Conservation (phyloP, 2,797 vertebrate genomes). For the Chanos chanos region DNA sequence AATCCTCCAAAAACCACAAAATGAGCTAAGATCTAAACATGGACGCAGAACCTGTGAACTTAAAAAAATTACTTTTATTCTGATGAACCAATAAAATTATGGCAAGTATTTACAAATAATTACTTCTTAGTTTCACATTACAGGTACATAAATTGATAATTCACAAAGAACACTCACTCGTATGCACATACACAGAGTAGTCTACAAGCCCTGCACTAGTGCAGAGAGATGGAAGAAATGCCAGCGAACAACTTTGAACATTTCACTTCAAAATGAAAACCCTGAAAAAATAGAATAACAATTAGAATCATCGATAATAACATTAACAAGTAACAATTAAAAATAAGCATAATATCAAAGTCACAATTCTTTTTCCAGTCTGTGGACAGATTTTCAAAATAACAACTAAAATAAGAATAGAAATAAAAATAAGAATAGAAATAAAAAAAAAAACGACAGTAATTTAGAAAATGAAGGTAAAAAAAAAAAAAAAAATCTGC, state of each 20-base stretch:
- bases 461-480: slow-evolving; percentile 62
- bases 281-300: slow-evolving; percentile 62
- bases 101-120: slow-evolving; percentile 99
- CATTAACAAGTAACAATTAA: slow-evolving; percentile 56
- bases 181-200: slow-evolving; percentile 88
- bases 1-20: too few relatives aligned
- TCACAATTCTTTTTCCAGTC: slow-evolving; percentile 85
- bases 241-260: slow-evolving; percentile 87
- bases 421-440: slow-evolving; percentile 59
- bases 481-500: slow-evolving; percentile 52
- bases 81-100: slow-evolving; percentile 99
- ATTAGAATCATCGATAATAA: slow-evolving; percentile 44
- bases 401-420: slow-evolving; percentile 66
- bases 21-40: slow-evolving; percentile 33
- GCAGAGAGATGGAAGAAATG: slow-evolving; percentile 86
- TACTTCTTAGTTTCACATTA: slow-evolving; percentile 95
- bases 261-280: slow-evolving; percentile 85
- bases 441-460: slow-evolving; percentile 46
- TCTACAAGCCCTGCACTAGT: slow-evolving; percentile 77
- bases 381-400: slow-evolving; percentile 68
- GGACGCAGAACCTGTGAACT: slow-evolving; percentile 67
- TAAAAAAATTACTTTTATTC: slow-evolving; percentile 99
- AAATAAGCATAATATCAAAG: slow-evolving; percentile 76
- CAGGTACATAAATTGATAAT: slow-evolving; percentile 96
- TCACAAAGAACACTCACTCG: slow-evolving; percentile 98